Evolutionary conservation across 1,140 invertebrate genomes (phyloP), one percentile per base, ranked within the genome.

Genomic region (Andrena cerasifolii): DNA sequence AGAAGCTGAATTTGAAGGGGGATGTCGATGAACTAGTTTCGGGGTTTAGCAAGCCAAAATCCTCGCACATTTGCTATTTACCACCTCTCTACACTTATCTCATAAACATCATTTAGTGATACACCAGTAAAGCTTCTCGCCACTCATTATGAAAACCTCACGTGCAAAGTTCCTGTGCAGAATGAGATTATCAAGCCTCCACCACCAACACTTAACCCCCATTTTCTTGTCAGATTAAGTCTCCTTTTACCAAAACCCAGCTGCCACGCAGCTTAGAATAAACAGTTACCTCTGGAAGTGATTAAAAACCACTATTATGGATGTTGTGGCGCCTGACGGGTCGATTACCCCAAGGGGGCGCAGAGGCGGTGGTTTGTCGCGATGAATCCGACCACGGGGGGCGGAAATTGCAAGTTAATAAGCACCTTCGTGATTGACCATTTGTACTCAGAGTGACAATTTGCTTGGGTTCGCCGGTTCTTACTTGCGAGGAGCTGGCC

Each of bases 391-490:
- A 33, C 10, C 21, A n/a, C n/a, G n/a, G n/a, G 33, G 28, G 24
- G 59, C 1, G 71, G 65, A 65, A 74, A 65, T 74, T 54, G 54
- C 49, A 61, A 73, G 71, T 73, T 73, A 73, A 74, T 54, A 74
- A 73, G 47, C 33, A 47, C 33, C 61, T 53, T 43, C 47, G 47
- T 65, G 71, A 74, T 74, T 65, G 71, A 74, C 59, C 71, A 61
- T 74, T 74, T 74, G 71, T 74, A 74, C 33, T 21, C 6, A 36
- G 26, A 74, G 71, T 43, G 49, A 6, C 59, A 74, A 74, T 74
- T 74, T 74, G 47, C 49, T 36, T 33, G 26, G 47, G 47, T 68
- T 68, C 24, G 0, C 33, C 24, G 33, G 36, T 43, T 65, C 47
- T 74, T 74, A 65, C 31, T 59, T 54, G 59, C 33, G 49, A 33